Evolutionary conservation across 1,140 invertebrate genomes (phyloP).

Genomic region (Nylanderia fulva): DNA sequence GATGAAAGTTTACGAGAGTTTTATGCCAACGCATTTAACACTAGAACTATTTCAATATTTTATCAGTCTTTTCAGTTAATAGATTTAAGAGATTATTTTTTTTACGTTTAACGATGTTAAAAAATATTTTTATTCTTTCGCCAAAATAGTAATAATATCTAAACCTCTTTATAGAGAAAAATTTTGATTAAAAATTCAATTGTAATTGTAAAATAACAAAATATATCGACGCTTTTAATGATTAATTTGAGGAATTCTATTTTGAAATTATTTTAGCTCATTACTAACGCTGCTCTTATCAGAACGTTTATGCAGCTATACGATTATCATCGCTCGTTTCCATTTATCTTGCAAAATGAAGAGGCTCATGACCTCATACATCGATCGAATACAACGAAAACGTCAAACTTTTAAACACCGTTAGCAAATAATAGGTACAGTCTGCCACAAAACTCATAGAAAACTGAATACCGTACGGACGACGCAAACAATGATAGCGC

Average conservation of each 20-base stretch:
- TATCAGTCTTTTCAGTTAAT: background rate
- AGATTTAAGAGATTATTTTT: background rate
- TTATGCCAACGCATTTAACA: background rate
- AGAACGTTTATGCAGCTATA: background rate
- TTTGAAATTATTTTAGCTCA: background rate
- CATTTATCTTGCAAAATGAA: slow-evolving; percentile 1
- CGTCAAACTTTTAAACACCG: background rate
- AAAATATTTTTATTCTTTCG: background rate
- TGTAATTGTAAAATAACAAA: background rate
- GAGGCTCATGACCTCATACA: background rate
- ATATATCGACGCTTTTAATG: background rate
- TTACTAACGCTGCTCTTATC: background rate
- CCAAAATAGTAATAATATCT: background rate
- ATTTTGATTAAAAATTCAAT: background rate
- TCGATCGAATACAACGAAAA: background rate
- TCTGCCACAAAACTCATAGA: background rate
- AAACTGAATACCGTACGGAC: background rate
- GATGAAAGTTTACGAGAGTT: background rate
- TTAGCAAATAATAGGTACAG: background rate
- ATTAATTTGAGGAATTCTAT: background rate
- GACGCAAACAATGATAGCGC: background rate
- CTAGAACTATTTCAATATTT: background rate
- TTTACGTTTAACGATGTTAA: background rate
- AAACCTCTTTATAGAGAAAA: background rate
- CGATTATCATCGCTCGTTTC: slow-evolving; percentile 22